Base-by-base conservation (phyloP, 2,113 vertebrate genomes). In the Haemorhous mexicanus region DNA sequence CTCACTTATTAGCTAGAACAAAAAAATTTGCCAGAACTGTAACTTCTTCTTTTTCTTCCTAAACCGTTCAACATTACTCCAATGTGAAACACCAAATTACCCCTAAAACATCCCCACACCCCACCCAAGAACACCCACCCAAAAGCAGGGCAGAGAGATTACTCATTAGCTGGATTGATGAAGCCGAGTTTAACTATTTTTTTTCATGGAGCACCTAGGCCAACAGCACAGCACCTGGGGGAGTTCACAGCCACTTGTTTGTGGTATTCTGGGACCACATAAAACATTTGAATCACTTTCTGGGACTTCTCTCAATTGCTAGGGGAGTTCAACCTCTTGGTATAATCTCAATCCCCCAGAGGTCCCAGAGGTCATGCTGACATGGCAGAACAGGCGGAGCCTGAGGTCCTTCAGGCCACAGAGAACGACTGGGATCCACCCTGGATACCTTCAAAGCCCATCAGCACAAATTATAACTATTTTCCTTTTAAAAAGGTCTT, bases 171-270 rank as follows among this genome's bases (percentile, higher is more conserved):
- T 33, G 63, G 27, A 66, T 4, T 35, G 33, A 62, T 53, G 17
- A 53, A 90, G 43, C 15, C 32, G 7, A 46, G 19, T 83, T 61
- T 72, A 83, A 68, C 5, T 23, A 44, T 9, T 1, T 1, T 13
- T 69, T 77, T 35, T 62, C 30, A 44, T 24, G 24, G 37, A 58
- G 24, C 68, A 89, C 20, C 1, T 2, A 53, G 32, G 53, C 46
- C 46, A 82, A 61, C 13, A 67, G 50, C 23, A 61, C 35, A 73
- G 43, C 13, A n/a, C 21, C 16, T 8, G 4, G 7, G 24, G 67
- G n/a, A 74, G 44, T 15, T 63, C 0, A 0, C 0, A 0, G n/a
- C 30, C 11, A 8, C 44, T 28, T 50, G 7, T 49, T 41, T 53
- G 16, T 17, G 5, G 43, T 32, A 32, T 28, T 35, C 55, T 59